Percentiles rank a stretch among this genome's conserved stretches.
These are phyloP conservation scores for Chorisops tibialis DNA, from an alignment of 2,888 invertebrate species.

Conservation along the genomic window DNA sequence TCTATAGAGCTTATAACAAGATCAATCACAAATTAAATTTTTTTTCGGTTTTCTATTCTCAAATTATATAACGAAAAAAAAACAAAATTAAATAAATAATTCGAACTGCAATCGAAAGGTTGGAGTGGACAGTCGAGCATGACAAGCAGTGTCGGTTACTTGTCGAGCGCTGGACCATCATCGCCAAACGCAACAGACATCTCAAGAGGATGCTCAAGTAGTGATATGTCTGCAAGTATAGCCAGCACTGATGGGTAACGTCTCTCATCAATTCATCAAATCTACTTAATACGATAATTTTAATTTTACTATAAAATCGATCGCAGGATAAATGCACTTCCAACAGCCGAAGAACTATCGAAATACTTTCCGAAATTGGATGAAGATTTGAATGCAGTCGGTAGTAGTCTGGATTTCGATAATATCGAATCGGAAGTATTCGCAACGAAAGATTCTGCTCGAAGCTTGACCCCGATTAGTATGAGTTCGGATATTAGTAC, in stretches of 20 bases:
- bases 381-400: conserved; percentile 56
- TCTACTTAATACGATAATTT: not conserved
- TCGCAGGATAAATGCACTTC: conserved; percentile 38
- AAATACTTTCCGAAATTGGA: conserved; percentile 59
- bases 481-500: conserved; percentile 65
- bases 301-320: not conserved
- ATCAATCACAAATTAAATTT: too few relatives aligned
- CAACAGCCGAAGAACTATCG: conserved; percentile 49
- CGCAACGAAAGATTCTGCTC: conserved; percentile 36
- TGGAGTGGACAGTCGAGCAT: conserved; percentile 84
- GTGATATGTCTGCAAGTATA: conserved; percentile 62
- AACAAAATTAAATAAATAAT: not conserved
- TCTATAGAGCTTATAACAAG: too few relatives aligned
- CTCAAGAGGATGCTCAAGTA: conserved; percentile 56
- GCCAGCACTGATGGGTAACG: conserved; percentile 62
- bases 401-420: conserved; percentile 53
- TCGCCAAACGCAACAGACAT: conserved; percentile 70
- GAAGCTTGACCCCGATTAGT: conserved; percentile 62
- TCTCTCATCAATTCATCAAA: conserved; percentile 6
- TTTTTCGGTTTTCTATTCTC: too few relatives aligned
- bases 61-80: too few relatives aligned
- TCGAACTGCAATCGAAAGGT: conserved; percentile 49
- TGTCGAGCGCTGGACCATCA: conserved; percentile 76
- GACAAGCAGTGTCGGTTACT: conserved; percentile 58
- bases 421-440: conserved; percentile 38